Conservation (phyloP, 2,888 invertebrate species). For the Operophtera brumata region DNA sequence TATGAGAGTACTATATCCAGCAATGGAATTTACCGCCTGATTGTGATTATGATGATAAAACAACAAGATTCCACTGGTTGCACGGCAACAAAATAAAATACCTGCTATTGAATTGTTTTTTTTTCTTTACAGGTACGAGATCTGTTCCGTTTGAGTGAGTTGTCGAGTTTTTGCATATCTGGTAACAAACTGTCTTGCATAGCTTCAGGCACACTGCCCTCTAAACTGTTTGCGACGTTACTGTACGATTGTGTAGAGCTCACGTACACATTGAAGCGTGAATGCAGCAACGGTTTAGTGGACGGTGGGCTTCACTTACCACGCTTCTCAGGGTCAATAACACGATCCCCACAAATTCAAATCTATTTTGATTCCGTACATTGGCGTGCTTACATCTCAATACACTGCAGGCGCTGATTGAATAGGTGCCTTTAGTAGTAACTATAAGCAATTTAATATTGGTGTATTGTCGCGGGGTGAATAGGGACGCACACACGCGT, state of each 20-base stretch:
- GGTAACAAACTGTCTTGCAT: constrained; percentile 40
- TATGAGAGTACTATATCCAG: no score
- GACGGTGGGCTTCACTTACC: not conserved
- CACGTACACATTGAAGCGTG: not conserved
- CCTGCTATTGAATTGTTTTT: constrained; percentile 5
- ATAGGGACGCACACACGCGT: no score
- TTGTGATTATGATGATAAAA: no score
- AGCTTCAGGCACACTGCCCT: not conserved
- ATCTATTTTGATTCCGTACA: constrained; percentile 17
- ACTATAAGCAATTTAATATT: no score
- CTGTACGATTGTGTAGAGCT: not conserved
- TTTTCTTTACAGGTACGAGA: constrained; percentile 47
- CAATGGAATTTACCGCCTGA: constrained; percentile 6
- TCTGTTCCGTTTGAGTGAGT: constrained; percentile 33
- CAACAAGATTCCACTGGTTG: no score
- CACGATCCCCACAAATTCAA: constrained; percentile 20
- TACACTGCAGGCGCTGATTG: constrained; percentile 2
- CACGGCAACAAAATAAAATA: no score
- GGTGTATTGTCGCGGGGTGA: no score
- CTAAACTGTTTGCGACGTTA: not conserved
- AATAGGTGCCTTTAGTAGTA: constrained; percentile 1
- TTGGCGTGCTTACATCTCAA: constrained; percentile 1
- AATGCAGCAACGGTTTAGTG: constrained; percentile 6
- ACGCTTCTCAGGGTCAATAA: constrained; percentile 30
- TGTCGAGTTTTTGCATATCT: constrained; percentile 36